phyloP scores from a whole-genome alignment of 2,888 invertebrate genomes.

The Dermolepida albohirtum region DNA sequence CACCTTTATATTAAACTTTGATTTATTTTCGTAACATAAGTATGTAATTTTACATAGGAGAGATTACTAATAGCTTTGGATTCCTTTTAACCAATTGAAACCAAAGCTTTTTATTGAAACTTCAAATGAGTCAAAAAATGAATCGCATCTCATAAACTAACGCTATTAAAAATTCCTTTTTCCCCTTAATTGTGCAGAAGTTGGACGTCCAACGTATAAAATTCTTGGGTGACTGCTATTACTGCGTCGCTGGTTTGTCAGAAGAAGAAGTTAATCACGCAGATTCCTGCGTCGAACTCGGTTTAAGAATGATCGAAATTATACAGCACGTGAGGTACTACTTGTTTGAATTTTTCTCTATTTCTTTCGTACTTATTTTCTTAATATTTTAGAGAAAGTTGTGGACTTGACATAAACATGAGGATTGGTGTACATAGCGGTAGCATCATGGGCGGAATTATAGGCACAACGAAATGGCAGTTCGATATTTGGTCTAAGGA shows the following conservation, averaged over 20 bases:
- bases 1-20: no score
- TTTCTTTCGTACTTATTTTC: neutral
- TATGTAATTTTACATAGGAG: no score
- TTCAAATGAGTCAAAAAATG: no score
- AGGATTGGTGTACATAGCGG: constrained; percentile 96
- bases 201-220: constrained; percentile 87
- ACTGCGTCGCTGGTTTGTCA: constrained; percentile 87
- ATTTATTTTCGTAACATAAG: no score
- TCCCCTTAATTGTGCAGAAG: constrained; percentile 66
- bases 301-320: constrained; percentile 92
- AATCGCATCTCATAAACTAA: no score
- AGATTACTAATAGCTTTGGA: no score
- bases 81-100: no score
- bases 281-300: constrained; percentile 89
- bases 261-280: constrained; percentile 82
- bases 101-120: no score
- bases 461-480: constrained; percentile 95
- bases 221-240: constrained; percentile 94
- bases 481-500: constrained; percentile 96
- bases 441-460: constrained; percentile 88
- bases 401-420: constrained; percentile 90
- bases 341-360: no score
- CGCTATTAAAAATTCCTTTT: neutral
- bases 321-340: constrained; percentile 82
- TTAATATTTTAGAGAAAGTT: constrained; percentile 73